Conservation (phyloP, 2,888 invertebrate species). For the Cancer borealis region DNA sequence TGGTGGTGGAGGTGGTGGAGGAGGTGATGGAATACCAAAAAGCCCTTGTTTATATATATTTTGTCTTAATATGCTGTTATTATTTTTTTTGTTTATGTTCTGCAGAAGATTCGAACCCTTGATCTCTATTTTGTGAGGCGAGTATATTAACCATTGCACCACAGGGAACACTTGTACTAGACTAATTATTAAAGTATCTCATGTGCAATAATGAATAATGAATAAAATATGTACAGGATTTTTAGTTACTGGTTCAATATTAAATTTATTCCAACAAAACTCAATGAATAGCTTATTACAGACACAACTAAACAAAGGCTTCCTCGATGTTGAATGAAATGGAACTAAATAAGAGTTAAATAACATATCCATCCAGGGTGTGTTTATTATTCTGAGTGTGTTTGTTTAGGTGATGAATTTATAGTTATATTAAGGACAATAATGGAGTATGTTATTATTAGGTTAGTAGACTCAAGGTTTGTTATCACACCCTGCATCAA, state of each 20-base stretch:
- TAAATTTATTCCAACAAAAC: background rate
- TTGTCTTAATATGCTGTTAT: background rate
- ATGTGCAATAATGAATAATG: background rate
- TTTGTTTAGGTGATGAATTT: background rate
- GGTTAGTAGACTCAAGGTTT: background rate
- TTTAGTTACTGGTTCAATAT: background rate
- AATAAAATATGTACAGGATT: background rate
- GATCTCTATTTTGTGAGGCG: background rate
- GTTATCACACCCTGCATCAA: background rate
- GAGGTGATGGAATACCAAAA: background rate
- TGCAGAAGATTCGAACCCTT: background rate
- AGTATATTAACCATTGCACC: background rate
- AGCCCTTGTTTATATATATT: background rate
- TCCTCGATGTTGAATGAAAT: background rate
- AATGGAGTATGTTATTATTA: background rate
- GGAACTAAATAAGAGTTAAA: background rate
- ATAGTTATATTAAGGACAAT: background rate
- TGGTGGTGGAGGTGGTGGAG: conserved; percentile 26
- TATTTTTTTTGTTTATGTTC: background rate
- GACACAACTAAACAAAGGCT: conserved; percentile 21
- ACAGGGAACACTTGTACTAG: background rate
- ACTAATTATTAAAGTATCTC: background rate
- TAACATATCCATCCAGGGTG: background rate
- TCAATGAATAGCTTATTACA: background rate
- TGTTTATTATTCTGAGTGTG: background rate